A percentile compares a stretch with the other conserved stretches of the same genome.
phyloP scores from a whole-genome alignment of 2,113 vertebrate species.

The Notothenia rossii region DNA sequence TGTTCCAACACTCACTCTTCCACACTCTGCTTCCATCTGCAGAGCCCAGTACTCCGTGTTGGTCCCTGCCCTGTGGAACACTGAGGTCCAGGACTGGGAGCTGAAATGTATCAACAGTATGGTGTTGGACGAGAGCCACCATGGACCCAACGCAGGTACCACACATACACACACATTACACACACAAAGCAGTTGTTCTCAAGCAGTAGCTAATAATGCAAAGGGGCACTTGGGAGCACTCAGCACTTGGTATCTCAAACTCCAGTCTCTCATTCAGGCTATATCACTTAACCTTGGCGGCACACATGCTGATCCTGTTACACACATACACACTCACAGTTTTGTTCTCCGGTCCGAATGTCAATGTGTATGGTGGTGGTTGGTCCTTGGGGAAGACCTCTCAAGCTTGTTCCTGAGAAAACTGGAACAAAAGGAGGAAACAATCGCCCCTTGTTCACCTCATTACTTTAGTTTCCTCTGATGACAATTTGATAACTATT shows the following conservation, averaged over 20 bases:
- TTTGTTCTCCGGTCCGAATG: conserved; percentile 11
- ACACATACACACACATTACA: background rate
- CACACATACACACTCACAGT: conserved; percentile 5
- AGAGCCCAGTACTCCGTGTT: conserved; percentile 79
- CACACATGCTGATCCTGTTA: conserved; percentile 40
- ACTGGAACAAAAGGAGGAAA: conserved; percentile 7
- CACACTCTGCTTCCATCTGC: background rate
- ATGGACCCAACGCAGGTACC: conserved; percentile 50
- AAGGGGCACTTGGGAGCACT: conserved; percentile 18
- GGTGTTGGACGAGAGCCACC: conserved; percentile 76
- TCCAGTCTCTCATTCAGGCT: conserved; percentile 28
- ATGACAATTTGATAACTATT: too few species aligned
- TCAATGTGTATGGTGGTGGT: conserved; percentile 21
- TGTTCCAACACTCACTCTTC: background rate
- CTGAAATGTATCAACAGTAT: conserved; percentile 81
- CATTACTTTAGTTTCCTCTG: too few species aligned
- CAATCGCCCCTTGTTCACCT: too few species aligned
- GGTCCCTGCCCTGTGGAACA: conserved; percentile 80
- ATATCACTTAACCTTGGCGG: conserved; percentile 59
- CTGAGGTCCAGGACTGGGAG: conserved; percentile 83
- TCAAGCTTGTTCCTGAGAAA: conserved; percentile 33
- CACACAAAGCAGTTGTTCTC: conserved; percentile 6
- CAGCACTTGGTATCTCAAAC: conserved; percentile 23
- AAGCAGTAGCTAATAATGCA: conserved; percentile 13
- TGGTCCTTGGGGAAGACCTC: conserved; percentile 21